phyloP scores from a whole-genome alignment of 2,113 vertebrate genomes.

The Vulpes vulpes region DNA sequence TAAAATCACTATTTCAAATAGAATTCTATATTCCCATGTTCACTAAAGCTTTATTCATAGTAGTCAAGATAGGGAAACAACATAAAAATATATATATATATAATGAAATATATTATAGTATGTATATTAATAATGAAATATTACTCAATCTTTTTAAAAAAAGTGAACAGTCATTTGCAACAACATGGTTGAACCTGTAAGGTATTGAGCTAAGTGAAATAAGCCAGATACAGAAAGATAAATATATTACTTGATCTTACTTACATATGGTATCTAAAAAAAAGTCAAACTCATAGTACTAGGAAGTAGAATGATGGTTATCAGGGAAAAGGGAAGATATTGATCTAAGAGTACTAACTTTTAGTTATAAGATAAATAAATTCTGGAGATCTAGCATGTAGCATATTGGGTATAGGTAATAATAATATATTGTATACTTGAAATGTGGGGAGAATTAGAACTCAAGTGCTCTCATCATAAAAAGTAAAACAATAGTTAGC shows the following conservation, averaged over 20 bases:
- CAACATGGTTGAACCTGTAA: background rate
- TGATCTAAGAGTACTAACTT: background rate
- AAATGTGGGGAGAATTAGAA: background rate
- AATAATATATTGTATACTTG: background rate
- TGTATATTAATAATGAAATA: background rate
- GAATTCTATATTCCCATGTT: background rate
- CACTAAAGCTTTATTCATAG: background rate
- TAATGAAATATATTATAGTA: no score
- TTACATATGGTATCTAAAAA: background rate
- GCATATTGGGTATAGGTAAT: background rate
- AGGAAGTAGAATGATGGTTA: background rate
- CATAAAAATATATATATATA: background rate
- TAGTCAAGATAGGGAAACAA: background rate
- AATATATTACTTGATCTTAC: no score
- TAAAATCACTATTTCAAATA: background rate
- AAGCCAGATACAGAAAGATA: no score
- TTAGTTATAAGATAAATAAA: background rate
- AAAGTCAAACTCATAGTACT: background rate
- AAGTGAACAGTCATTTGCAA: background rate
- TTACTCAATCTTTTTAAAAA: background rate
- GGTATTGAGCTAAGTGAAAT: background rate
- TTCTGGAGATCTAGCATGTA: background rate
- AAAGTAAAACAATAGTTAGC: background rate
- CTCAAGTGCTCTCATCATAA: background rate
- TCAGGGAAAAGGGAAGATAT: background rate